Percentiles rank a stretch among this genome's conserved stretches.
These are phyloP conservation scores for Alloplasta piceator DNA, from an alignment of 2,888 invertebrate species.

Conservation along the genomic window DNA sequence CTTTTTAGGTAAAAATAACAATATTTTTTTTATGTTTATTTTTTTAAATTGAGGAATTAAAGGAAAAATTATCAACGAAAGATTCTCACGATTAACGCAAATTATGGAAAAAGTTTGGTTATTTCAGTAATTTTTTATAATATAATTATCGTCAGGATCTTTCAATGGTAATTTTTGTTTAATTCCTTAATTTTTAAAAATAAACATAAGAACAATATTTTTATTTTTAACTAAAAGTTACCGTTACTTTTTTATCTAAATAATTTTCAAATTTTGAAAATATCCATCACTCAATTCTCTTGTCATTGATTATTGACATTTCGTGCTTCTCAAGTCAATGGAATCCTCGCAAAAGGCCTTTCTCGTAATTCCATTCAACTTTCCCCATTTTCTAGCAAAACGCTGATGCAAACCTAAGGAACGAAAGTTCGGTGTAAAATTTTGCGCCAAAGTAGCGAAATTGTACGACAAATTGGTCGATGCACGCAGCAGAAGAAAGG, in stretches of 20 bases:
- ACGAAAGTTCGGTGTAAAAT: conserved; percentile 51
- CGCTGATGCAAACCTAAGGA: conserved; percentile 15
- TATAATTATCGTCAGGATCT: too few relatives aligned
- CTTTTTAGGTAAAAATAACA: too few relatives aligned
- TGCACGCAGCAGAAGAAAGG: conserved; percentile 32
- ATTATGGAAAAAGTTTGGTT: too few relatives aligned
- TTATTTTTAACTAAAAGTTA: background rate
- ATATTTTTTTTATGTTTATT: too few relatives aligned
- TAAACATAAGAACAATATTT: background rate
- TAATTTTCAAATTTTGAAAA: background rate
- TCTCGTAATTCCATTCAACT: conserved; percentile 39
- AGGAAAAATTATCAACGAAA: too few relatives aligned
- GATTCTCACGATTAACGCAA: too few relatives aligned
- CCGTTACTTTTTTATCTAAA: too few relatives aligned
- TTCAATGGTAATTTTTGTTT: too few relatives aligned
- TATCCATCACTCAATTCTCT: background rate
- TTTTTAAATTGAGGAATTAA: too few relatives aligned
- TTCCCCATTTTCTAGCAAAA: conserved; percentile 45
- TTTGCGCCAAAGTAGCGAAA: conserved; percentile 52
- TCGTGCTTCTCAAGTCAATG: background rate
- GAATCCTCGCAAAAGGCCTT: conserved; percentile 7
- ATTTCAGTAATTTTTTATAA: too few relatives aligned
- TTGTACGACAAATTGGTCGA: conserved; percentile 50
- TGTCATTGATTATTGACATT: background rate
- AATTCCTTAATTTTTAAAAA: too few relatives aligned